phyloP scores from a whole-genome alignment of 2,888 invertebrate species.

The Leptinotarsa tumamoca region DNA sequence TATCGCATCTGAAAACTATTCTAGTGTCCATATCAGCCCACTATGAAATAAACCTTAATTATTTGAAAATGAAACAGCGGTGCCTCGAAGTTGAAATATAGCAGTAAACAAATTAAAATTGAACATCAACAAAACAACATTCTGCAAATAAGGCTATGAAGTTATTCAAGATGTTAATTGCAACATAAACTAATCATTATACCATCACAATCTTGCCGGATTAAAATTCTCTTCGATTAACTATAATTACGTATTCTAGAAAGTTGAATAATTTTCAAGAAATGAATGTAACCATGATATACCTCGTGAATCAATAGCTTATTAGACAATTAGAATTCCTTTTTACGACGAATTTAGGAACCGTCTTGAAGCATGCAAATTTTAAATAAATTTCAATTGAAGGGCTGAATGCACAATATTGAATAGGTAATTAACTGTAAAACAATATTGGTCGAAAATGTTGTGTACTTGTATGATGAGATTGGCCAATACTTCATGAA shows the following conservation, averaged over 20 bases:
- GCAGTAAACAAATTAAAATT: background rate
- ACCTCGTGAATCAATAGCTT: background rate
- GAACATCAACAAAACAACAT: background rate
- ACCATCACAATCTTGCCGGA: background rate
- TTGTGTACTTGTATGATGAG: too few relatives aligned
- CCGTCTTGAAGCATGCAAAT: background rate
- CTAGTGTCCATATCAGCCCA: too few relatives aligned
- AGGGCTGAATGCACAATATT: background rate
- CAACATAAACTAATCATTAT: background rate
- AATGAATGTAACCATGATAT: background rate
- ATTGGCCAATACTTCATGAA: too few relatives aligned
- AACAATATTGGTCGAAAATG: too few relatives aligned
- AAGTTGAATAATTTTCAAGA: constrained; percentile 5
- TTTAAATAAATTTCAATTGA: background rate
- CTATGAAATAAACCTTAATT: too few relatives aligned
- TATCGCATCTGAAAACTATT: too few relatives aligned
- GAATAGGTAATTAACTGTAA: too few relatives aligned
- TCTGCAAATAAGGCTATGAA: background rate
- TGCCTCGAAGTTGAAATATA: too few relatives aligned
- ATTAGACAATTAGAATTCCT: background rate
- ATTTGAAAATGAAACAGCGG: too few relatives aligned
- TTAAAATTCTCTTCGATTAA: background rate
- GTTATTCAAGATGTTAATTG: background rate
- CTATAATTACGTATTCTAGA: constrained; percentile 6
- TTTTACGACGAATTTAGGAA: too few relatives aligned